Conservation (phyloP, 2,888 invertebrate species). For the Brenthis hecate region DNA sequence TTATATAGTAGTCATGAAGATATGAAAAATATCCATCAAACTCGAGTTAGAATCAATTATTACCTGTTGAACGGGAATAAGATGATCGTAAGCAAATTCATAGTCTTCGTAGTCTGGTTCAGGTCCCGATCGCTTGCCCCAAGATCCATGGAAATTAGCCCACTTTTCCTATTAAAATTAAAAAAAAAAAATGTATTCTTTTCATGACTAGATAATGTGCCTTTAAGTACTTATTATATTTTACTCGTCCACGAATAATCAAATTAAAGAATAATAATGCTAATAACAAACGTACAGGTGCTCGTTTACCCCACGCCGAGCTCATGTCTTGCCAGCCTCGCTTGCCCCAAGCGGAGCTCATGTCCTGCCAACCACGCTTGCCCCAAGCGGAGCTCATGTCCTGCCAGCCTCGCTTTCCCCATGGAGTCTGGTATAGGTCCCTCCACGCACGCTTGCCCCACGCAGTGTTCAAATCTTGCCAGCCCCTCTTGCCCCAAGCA, state of each 20-base stretch:
- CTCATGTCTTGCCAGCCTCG: conserved; percentile 78
- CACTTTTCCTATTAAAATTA: conserved; percentile 79
- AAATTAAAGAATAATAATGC: conserved; percentile 47
- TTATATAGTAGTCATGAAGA: no score
- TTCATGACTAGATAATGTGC: no score
- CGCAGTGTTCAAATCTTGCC: conserved; percentile 79
- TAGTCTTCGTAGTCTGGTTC: conserved; percentile 72
- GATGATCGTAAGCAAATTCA: conserved; percentile 63
- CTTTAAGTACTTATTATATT: no score
- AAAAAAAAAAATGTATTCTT: neutral
- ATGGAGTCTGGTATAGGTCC: conserved; percentile 78
- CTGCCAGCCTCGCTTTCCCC: conserved; percentile 84
- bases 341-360: conserved; percentile 79
- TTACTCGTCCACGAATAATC: neutral
- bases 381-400: conserved; percentile 74
- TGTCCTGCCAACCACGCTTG: conserved; percentile 82
- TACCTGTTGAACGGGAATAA: conserved; percentile 64
- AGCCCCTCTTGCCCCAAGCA: conserved; percentile 83
- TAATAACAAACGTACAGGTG: conserved; percentile 58
- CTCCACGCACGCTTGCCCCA: conserved; percentile 85
- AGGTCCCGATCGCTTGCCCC: conserved; percentile 84
- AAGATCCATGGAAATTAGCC: conserved; percentile 86
- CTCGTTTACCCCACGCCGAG: conserved; percentile 77
- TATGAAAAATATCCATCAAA: no score
- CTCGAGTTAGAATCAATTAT: no score